Evolutionary conservation across 2,113 vertebrate species (phyloP).

Genomic region (Bambusicola thoracicus): DNA sequence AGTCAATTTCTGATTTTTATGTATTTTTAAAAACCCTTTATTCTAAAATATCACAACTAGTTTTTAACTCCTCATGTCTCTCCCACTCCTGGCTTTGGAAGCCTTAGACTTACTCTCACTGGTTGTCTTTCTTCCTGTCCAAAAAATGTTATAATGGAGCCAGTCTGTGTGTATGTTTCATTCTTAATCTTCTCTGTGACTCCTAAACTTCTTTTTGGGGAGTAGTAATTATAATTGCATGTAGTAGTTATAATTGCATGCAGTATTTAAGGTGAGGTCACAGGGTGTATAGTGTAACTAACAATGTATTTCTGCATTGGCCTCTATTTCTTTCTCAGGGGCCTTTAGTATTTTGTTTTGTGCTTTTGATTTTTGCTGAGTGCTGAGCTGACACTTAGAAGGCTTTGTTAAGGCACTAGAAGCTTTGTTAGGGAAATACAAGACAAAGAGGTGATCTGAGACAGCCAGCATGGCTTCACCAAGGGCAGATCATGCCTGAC

Average conservation of each 20-base stretch:
- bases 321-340: not conserved
- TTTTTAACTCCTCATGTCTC: not conserved
- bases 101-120: not conserved
- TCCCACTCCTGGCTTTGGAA: not conserved
- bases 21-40: rapidly evolving
- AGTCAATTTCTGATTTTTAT: not conserved
- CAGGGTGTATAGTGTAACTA: not conserved
- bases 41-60: not conserved
- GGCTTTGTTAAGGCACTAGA: too few species aligned
- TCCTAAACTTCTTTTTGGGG: not conserved
- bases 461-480: too few species aligned
- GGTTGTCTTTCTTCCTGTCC: not conserved
- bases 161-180: not conserved
- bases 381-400: not conserved
- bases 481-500: too few species aligned
- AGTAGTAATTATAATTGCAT: not conserved
- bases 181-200: not conserved
- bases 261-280: not conserved
- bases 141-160: not conserved
- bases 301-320: not conserved
- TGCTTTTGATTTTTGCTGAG: not conserved
- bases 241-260: not conserved
- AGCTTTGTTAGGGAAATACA: too few species aligned
- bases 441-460: too few species aligned
- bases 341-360: not conserved